A percentile compares a stretch with the other conserved stretches of the same genome.
Conservation (phyloP, 2,888 invertebrate genomes). For the Diachrysia chrysitis region DNA sequence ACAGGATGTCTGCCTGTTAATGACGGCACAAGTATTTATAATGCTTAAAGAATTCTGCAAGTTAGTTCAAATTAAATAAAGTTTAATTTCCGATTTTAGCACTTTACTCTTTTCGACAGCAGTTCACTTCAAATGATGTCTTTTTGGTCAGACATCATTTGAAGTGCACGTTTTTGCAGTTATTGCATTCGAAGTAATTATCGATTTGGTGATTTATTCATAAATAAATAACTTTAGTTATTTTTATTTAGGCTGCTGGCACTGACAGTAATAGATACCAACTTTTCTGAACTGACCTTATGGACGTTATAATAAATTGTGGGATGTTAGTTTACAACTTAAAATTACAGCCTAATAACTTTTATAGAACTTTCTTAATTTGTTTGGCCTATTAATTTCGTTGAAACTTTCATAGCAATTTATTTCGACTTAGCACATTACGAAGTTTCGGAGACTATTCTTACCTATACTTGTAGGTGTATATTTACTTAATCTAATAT, state of each 20-base stretch:
- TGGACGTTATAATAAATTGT: not conserved
- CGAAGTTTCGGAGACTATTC: not conserved
- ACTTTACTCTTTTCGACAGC: too few species aligned
- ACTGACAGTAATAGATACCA: not conserved
- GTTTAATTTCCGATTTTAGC: not conserved
- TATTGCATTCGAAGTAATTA: too few species aligned
- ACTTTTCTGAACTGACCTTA: not conserved
- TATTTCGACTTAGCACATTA: conserved; percentile 2
- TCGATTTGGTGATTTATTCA: not conserved
- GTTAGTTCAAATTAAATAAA: not conserved
- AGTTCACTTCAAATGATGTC: too few species aligned
- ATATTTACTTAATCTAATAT: not conserved
- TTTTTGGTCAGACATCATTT: too few species aligned
- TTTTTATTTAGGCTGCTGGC: not conserved
- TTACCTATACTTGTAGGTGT: not conserved
- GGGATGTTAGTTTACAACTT: conserved; percentile 3
- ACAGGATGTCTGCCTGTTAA: too few species aligned
- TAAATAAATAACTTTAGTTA: not conserved
- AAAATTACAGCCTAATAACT: conserved; percentile 1
- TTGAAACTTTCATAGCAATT: not conserved
- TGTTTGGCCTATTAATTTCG: not conserved
- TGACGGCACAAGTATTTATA: too few species aligned
- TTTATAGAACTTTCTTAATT: conserved; percentile 6
- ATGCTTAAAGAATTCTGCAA: not conserved
- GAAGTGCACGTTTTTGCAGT: too few species aligned